These are phyloP conservation scores for Elachura formosa DNA, from an alignment of 2,113 vertebrate genomes.

Conservation along the genomic window DNA sequence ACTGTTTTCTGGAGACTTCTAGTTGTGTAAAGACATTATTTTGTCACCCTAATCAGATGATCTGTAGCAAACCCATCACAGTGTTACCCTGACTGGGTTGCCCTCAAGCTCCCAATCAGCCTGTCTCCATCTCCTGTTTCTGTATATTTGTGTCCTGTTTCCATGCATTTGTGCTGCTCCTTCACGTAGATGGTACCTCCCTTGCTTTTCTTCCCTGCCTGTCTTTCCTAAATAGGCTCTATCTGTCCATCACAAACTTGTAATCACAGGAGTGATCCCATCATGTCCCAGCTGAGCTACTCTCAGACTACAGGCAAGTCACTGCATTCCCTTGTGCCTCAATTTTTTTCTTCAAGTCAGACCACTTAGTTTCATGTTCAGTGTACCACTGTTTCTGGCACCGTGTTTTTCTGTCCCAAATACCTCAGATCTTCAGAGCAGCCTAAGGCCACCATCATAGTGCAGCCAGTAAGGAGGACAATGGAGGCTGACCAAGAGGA, in stretches of 20 bases:
- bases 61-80: neutral
- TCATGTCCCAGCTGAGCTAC: neutral
- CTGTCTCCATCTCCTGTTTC: neutral
- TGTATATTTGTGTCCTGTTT: neutral
- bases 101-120: neutral
- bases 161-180: neutral
- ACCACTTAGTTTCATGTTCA: neutral
- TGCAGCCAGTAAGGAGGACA: neutral
- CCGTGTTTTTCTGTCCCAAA: neutral
- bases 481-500: neutral
- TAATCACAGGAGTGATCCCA: neutral
- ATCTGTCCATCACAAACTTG: neutral
- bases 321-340: fast-evolving
- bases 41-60: neutral
- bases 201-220: neutral
- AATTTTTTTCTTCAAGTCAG: neutral
- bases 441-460: neutral
- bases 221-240: neutral
- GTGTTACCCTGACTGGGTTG: neutral
- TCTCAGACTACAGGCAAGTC: neutral
- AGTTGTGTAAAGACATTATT: neutral
- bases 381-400: neutral
- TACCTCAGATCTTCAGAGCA: neutral
- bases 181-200: neutral
- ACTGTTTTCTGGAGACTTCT: neutral